A percentile compares a stretch with the other conserved stretches of the same genome.
Conservation (phyloP, 92 coral and sea anemone species). For the Bergia sp. region DNA sequence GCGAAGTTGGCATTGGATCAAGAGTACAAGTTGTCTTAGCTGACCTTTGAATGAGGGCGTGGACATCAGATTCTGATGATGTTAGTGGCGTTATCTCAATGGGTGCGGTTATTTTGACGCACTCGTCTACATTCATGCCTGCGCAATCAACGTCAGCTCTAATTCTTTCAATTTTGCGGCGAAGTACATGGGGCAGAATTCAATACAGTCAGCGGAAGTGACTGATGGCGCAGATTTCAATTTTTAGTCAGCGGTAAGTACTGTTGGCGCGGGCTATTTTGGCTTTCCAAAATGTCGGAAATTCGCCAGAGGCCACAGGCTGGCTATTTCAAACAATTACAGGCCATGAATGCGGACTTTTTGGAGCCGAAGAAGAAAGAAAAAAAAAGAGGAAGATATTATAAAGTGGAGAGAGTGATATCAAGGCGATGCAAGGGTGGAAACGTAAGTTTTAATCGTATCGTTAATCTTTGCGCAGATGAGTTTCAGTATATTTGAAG, state of each 20-base stretch:
- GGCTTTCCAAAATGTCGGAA: slow-evolving; percentile 16
- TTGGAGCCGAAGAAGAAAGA: slow-evolving; percentile 12
- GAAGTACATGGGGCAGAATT: slow-evolving; percentile 19
- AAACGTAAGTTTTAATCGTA: slow-evolving; percentile 35
- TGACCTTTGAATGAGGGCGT: too few species aligned
- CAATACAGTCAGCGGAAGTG: slow-evolving; percentile 19
- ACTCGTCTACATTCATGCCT: too few species aligned
- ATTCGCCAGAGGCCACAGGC: background rate
- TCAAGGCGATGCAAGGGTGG: slow-evolving; percentile 32
- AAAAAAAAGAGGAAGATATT: slow-evolving; percentile 13
- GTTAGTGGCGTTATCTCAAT: too few species aligned
- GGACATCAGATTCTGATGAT: too few species aligned
- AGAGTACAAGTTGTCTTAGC: too few species aligned
- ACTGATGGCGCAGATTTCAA: slow-evolving; percentile 16
- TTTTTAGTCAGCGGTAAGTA: background rate
- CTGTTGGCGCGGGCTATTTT: background rate
- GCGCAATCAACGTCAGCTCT: too few species aligned
- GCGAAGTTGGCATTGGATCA: too few species aligned
- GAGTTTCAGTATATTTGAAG: slow-evolving; percentile 18
- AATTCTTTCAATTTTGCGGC: too few species aligned
- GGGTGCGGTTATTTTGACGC: too few species aligned
- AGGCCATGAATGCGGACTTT: background rate
- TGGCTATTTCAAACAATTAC: background rate
- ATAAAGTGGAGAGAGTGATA: slow-evolving; percentile 36
- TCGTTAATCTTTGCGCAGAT: slow-evolving; percentile 14